Base-by-base conservation (phyloP, 2,888 invertebrate genomes). In the Gastrophysa polygoni region DNA sequence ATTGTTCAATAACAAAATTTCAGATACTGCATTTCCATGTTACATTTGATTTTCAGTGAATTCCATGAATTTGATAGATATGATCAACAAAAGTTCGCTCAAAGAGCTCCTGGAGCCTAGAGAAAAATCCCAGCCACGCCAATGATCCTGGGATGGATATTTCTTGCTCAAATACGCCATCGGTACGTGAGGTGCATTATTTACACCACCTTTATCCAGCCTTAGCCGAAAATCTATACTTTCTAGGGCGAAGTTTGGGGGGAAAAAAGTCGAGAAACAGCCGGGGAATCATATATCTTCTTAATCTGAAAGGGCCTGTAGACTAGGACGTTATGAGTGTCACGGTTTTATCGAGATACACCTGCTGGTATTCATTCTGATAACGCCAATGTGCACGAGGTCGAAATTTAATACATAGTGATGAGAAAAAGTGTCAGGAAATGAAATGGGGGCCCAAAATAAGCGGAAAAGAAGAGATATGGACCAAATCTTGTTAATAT, bases 181-280 rank as follows among this genome's bases (percentile, higher is more conserved):
- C 65, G 69, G 70, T 77, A 78, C 78, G 78, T 77, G 78, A 75
- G 74, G 73, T 77, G 78, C 78, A 78, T 78, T 78, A 78, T 78
- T 78, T 77, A 78, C 78, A 74, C 73, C 76, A 76, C 75, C 77
- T 77, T 75, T 74, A 77, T 77, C 77, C 74, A 65, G 71, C 69
- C 74, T 75, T 72, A 72, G 73, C 71, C 75, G 75, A 77, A 77
- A 77, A 77, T 78, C 77, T 76, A 78, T 78, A 78, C 77, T 73
- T 67, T 70, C 63, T 55, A 58, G 57, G 60, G 61, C 46, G 59
- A 61, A 62, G 59, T 66, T 64, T 64, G 14, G 60, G 59, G 71
- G 68, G 63, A 56, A 63, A 68, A 68, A 69, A 67, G 51, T 52
- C 48, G 58, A 34, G 60, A 68, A 59, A 59, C 57, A 63, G 61